Conservation (phyloP, 1,140 invertebrate species). For the Dryas iulia region DNA sequence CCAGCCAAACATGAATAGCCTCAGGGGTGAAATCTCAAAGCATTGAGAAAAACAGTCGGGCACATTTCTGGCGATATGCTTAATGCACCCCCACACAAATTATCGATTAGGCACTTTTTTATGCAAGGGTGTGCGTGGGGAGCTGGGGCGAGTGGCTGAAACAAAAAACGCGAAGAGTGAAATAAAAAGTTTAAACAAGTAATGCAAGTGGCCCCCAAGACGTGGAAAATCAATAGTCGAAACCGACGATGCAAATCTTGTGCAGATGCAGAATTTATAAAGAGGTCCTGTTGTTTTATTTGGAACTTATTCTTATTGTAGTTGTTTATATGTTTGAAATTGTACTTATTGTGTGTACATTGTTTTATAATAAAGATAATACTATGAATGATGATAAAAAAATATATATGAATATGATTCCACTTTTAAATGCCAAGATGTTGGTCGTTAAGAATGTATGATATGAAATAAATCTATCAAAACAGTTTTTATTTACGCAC, state of each 20-base stretch:
- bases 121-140: conserved; percentile 76
- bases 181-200: conserved; percentile 81
- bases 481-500: conserved; percentile 1
- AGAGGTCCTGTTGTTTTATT: conserved; percentile 46
- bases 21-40: conserved; percentile 73
- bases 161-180: conserved; percentile 80
- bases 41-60: conserved; percentile 74
- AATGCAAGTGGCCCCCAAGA: conserved; percentile 74
- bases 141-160: conserved; percentile 72
- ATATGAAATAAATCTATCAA: not conserved
- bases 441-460: not conserved
- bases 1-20: conserved; percentile 69
- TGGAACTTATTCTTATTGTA: not conserved
- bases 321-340: not conserved
- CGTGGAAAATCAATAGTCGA: conserved; percentile 76
- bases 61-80: conserved; percentile 73
- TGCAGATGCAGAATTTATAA: conserved; percentile 69
- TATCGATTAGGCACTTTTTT: conserved; percentile 81
- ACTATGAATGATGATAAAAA: not conserved
- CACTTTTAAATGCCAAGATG: not conserved
- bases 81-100: conserved; percentile 80
- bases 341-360: not conserved
- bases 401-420: not conserved
- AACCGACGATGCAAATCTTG: conserved; percentile 73
- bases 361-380: not conserved